Evolutionary conservation across 2,113 vertebrate genomes (phyloP).

Genomic region (Pluvianellus socialis): DNA sequence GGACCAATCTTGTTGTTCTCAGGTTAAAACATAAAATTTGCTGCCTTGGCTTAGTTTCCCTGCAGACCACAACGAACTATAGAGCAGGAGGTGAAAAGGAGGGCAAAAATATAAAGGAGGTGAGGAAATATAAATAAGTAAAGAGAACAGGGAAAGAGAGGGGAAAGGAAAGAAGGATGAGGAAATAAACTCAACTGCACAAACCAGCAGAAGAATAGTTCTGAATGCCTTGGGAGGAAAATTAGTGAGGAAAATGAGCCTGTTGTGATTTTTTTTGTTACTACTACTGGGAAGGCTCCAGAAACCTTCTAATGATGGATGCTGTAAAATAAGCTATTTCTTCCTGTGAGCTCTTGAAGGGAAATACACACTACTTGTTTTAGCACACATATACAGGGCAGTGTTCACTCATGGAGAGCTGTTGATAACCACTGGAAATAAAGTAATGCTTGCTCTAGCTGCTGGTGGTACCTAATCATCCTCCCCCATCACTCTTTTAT

Average conservation of each 20-base stretch:
- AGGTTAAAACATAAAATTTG: neutral
- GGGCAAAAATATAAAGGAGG: neutral
- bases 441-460: neutral
- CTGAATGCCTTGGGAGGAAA: neutral
- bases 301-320: neutral
- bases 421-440: neutral
- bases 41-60: neutral
- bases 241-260: neutral
- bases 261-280: neutral
- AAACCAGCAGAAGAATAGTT: neutral
- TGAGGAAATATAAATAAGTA: neutral
- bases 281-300: neutral
- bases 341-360: neutral
- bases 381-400: neutral
- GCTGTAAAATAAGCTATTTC: neutral
- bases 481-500: neutral
- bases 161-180: neutral
- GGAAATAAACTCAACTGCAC: neutral
- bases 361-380: neutral
- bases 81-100: neutral
- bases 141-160: neutral
- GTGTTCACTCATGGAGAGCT: neutral
- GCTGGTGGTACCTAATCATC: neutral
- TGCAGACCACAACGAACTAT: neutral
- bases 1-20: neutral